Base-by-base conservation (phyloP, 2,113 vertebrate genomes). In the Bos javanicus region DNA sequence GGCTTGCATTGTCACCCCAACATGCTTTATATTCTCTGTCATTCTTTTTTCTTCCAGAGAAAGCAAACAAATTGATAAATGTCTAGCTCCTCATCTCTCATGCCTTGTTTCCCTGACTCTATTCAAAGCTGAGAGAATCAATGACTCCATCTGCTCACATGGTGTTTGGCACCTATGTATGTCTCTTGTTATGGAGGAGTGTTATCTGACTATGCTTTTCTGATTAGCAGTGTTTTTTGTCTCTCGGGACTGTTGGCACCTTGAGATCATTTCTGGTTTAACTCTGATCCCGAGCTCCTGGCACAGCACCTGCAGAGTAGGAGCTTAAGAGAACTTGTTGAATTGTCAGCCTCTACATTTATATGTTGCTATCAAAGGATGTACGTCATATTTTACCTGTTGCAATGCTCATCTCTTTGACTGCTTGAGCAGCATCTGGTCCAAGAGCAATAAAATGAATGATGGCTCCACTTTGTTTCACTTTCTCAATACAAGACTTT, bases 381-480 rank as follows among this genome's bases (percentile, higher is more conserved):
- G 0, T 57, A 3, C 6, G 28, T 25, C 50, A 14, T 26, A 16
- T 85, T 81, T 96, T 96, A 98, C 99, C 98, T 98, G 98, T 99
- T 81, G 94, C 4, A 0, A 0, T 0, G 2, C 62, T 33, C 87
- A 99, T 90, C 11, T 91, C 0, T 85, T 2, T 97, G 11, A 99
- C 87, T n/a, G 59, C 96, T 43, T 0, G 0, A 17, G 95, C 98
- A 81, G 98, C 98, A 7, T 0, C 7, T 85, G 17, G 50, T 83
- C 98, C 99, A 60, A 99, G 81, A 52, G 98, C 98, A 60, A 99
- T 97, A 0, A 97, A 98, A 76, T 99, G 98, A 93, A 99, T 59
- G 39, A 98, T 50, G 8, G 94, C 88, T 1, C 98, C 98, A 26
- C 98, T 99, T 21, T 82, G n/a, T 59, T 7, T 3, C 62, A 98